These are phyloP conservation scores for Psococerastis gibbosa DNA, from an alignment of 2,888 invertebrate species.

Conservation along the genomic window DNA sequence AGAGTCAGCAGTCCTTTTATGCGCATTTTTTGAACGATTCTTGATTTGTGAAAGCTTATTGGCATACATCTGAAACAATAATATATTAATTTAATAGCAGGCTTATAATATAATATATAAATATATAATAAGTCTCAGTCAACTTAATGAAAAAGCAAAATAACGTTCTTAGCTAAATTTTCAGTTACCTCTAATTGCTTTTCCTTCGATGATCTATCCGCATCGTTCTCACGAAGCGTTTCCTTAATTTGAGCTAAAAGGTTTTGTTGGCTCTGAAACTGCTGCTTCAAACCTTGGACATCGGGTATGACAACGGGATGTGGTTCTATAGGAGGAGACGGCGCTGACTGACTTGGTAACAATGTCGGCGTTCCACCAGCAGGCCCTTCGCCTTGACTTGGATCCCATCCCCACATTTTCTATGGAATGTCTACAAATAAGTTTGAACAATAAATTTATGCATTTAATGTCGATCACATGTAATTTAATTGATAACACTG, in stretches of 20 bases:
- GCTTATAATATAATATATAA: too few relatives aligned
- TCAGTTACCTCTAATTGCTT: slow-evolving; percentile 2
- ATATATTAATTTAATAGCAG: too few relatives aligned
- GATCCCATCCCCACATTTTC: background rate
- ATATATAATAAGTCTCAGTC: too few relatives aligned
- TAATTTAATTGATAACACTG: too few relatives aligned
- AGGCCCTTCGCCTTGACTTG: background rate
- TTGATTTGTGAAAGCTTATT: slow-evolving; percentile 26
- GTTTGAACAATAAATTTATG: too few relatives aligned
- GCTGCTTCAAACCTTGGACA: slow-evolving; percentile 5
- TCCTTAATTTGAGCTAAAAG: slow-evolving; percentile 2
- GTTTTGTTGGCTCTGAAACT: slow-evolving; percentile 6
- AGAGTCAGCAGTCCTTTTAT: slow-evolving; percentile 20
- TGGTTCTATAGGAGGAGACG: background rate
- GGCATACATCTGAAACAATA: slow-evolving; percentile 24
- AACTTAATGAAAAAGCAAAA: background rate
- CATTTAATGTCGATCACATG: too few relatives aligned
- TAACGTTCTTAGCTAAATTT: background rate
- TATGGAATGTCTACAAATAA: too few relatives aligned
- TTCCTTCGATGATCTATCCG: background rate
- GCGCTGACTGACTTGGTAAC: background rate
- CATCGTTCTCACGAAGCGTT: background rate
- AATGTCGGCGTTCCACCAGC: background rate
- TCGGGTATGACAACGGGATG: background rate
- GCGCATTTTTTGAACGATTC: slow-evolving; percentile 24